Conservation (phyloP, 37 sponge, comb jelly and placozoan species). For the Axinella damicornis region DNA sequence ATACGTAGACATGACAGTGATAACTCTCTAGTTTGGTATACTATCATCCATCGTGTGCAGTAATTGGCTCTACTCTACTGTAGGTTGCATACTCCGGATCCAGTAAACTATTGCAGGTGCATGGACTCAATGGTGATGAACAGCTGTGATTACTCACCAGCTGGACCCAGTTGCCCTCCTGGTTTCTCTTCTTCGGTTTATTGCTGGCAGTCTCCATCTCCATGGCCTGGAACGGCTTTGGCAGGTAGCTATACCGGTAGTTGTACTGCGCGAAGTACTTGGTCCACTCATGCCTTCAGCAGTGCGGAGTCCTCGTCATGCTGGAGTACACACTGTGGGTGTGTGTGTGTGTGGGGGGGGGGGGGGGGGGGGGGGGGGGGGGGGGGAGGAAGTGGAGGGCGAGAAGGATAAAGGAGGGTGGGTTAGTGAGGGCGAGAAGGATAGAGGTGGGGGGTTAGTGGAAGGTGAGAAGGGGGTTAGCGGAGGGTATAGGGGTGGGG, state of each 20-base stretch:
- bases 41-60: too few relatives aligned
- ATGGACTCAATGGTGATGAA: background rate
- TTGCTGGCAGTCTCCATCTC: slow-evolving; percentile 60
- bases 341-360: background rate
- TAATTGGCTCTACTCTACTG: too few relatives aligned
- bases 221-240: slow-evolving; percentile 88
- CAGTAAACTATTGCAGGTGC: too few relatives aligned
- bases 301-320: slow-evolving; percentile 85
- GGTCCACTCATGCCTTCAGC: slow-evolving; percentile 88
- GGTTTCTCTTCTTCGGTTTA: slow-evolving; percentile 68
- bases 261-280: slow-evolving; percentile 89
- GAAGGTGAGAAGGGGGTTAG: background rate
- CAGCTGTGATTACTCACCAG: slow-evolving; percentile 27
- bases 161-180: slow-evolving; percentile 83
- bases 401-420: slow-evolving; percentile 3
- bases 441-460: background rate
- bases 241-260: too few relatives aligned
- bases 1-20: background rate
- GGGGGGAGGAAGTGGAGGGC: background rate
- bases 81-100: too few relatives aligned
- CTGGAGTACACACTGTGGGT: slow-evolving; percentile 58
- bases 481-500: slow-evolving; percentile 1
- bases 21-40: too few relatives aligned
- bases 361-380: background rate
- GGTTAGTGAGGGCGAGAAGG: background rate